A percentile compares a stretch with the other conserved stretches of the same genome.
Conservation (phyloP, 2,888 invertebrate species). For the Sphaerophoria rueppellii region DNA sequence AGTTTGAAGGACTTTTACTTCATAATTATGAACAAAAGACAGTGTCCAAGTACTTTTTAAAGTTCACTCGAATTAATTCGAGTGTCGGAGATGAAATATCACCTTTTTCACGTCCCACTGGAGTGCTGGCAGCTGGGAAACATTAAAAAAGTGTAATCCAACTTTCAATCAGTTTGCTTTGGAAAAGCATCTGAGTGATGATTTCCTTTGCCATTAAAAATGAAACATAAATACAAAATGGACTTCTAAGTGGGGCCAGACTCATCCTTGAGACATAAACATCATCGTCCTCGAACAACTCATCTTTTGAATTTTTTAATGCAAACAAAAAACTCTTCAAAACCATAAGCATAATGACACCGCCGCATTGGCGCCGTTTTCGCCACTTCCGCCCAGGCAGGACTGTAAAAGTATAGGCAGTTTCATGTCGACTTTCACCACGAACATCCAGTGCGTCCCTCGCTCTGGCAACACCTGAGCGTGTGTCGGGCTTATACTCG, state of each 20-base stretch:
- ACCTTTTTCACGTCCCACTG: too few species aligned
- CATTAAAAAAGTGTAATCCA: too few species aligned
- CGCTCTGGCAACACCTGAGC: too few species aligned
- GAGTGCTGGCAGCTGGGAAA: too few species aligned
- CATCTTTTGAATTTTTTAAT: conserved; percentile 18
- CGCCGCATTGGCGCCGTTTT: not conserved
- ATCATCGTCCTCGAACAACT: not conserved
- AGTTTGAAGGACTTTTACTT: too few species aligned
- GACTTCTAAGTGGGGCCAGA: conserved; percentile 36
- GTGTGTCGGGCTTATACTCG: conserved; percentile 11
- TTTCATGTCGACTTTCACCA: conserved; percentile 9
- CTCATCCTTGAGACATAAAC: conserved; percentile 67
- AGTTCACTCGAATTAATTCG: too few species aligned
- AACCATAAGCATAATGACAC: conserved; percentile 33
- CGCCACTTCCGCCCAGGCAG: too few species aligned
- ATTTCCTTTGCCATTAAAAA: conserved; percentile 34
- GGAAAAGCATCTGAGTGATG: too few species aligned
- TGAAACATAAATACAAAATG: conserved; percentile 41
- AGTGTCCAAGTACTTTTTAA: too few species aligned
- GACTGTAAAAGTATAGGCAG: not conserved
- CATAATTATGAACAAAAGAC: too few species aligned
- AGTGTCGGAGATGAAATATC: too few species aligned
- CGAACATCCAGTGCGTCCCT: not conserved
- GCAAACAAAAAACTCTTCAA: conserved; percentile 14
- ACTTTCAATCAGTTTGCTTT: too few species aligned